Base-by-base conservation (phyloP, 2,888 invertebrate genomes). In the Chalcosyrphus nemorum region DNA sequence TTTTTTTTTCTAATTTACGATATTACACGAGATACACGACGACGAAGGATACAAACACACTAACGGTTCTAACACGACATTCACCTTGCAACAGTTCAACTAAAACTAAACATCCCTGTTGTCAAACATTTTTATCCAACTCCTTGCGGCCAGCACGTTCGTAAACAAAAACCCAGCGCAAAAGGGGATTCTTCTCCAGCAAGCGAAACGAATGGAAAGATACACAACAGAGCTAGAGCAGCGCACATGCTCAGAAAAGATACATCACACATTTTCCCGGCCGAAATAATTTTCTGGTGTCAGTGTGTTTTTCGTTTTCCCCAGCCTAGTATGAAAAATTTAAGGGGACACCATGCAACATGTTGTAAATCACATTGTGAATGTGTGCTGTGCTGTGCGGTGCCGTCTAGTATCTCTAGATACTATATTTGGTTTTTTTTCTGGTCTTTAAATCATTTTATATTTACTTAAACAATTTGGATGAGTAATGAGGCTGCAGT, bases 21-120 rank as follows among this genome's bases (percentile, higher is more conserved):
- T 52, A 41, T 17, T 17, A 57, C 21, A 41, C n/a, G 29, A n/a
- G n/a, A 29, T 13, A 71, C 27, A 47, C 6, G 29, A 32, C 0
- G 27, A 38, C 5, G 56, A n/a, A n/a, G n/a, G n/a, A 35, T 11
- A 11, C 41, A 41, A n/a, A n/a, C n/a, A 52, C 17, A 57, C 43
- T 43, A n/a, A 76, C 35, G 11, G 63, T 38, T 63, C 45, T 29
- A 56, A 24, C 63, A 80, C 84, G 80, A 84, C 59, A 75, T 80
- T 80, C 66, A 84, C 54, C 54, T 74, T 57, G 84, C 84, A 84
- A 84, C 84, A 84, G 84, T 80, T 84, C 84, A 50, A 84, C 74
- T 78, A 65, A 70, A 78, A 84, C 84, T 84, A 80, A 84, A 84
- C 80, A 78, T 80, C 80, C 78, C 84, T 75, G 84, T 70, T 84